phyloP scores from a whole-genome alignment of 2,113 vertebrate species.

The Thamnaconus septentrionalis region DNA sequence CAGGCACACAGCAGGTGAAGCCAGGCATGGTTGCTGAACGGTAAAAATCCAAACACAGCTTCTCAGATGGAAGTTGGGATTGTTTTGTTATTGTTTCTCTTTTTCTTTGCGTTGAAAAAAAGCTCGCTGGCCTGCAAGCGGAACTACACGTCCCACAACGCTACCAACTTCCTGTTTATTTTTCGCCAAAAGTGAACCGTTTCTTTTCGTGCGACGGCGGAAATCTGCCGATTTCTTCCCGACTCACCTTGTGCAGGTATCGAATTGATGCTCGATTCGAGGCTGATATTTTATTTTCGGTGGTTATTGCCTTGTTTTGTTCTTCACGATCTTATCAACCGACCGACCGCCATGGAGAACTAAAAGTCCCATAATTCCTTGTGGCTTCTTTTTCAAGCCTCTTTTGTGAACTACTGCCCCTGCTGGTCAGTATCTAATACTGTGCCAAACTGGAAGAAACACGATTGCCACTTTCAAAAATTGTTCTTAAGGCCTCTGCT shows the following conservation, averaged over 20 bases:
- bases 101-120: constrained; percentile 69
- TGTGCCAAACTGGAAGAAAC: too few relatives aligned
- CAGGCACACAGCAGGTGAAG: constrained; percentile 80
- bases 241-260: neutral
- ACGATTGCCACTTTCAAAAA: too few relatives aligned
- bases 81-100: constrained; percentile 74
- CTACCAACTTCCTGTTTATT: constrained; percentile 82
- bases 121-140: constrained; percentile 75
- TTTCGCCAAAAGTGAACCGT: constrained; percentile 30
- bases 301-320: constrained; percentile 31
- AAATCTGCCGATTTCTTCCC: neutral
- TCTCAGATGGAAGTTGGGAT: constrained; percentile 26
- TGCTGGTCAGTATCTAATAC: constrained; percentile 8
- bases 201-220: neutral
- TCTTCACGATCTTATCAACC: constrained; percentile 37
- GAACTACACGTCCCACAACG: constrained; percentile 91
- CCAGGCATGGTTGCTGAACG: constrained; percentile 68
- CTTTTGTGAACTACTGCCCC: constrained; percentile 6
- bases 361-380: constrained; percentile 62
- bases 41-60: neutral
- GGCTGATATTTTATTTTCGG: constrained; percentile 9
- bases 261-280: neutral
- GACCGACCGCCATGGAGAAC: constrained; percentile 43
- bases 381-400: constrained; percentile 12
- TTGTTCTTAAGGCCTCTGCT: too few relatives aligned